Base-by-base conservation (phyloP, 2,797 vertebrate species). In the Chrosomus eos region DNA sequence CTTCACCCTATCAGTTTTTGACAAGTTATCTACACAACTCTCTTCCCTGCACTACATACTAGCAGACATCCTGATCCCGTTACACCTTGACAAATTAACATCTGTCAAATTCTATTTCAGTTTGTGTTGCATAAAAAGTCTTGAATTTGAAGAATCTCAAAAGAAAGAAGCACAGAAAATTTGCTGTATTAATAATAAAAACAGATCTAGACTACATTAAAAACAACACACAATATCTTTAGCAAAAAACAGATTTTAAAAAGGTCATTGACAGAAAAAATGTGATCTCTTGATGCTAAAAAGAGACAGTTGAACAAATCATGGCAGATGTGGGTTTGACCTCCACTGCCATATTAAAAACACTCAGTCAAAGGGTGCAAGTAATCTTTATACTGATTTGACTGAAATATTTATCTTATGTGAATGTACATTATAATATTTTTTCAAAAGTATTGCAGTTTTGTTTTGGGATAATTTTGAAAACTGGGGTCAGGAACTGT, bases 11-110 rank as follows among this genome's bases (percentile, higher is more conserved):
- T 74, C 26, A 5, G 36, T 66, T 33, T 45, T 11, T 82, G 55
- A 73, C 26, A 60, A 73, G 70, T 53, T 75, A 66, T 66, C 43
- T 58, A 66, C 81, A 75, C 1, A 43, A 72, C 28, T 28, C 38
- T 28, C 7, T 33, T 28, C 80, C 68, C 55, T 48, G 38, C 21
- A 0, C 66, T 70, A 66, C 26, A 66, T 13, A 43, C 43, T 26
- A 82, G 26, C 21, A 45, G 43, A 64, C 71, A 75, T 66, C 53
- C 71, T 66, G 81, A 36, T 66, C 23, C 31, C 1, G 13, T 75
- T 53, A 66, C 58, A 75, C 40, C 58, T n/a, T 38, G 40, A 75
- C 40, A 75, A 75, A 75, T 75, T 38, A 51, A 66, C 18, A 26
- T 10, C 36, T 38, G 43, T 82, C 16, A 66, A 38, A 48, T 36